Base-by-base conservation (phyloP, 2,113 vertebrate genomes). In the Trematomus loennbergii region DNA sequence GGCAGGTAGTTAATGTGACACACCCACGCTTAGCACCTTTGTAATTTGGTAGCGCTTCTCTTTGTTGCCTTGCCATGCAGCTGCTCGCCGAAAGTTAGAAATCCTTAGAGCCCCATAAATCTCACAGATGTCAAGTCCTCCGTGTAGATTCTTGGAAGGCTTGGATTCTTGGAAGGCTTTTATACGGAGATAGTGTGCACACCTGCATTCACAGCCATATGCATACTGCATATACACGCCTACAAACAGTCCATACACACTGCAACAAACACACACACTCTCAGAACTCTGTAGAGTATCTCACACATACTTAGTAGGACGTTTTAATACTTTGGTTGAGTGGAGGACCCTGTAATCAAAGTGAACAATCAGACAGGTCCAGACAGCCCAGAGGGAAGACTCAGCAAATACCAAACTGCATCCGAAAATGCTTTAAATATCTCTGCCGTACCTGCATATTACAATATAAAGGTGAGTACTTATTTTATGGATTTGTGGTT, bases 21-120 rank as follows among this genome's bases (percentile, higher is more conserved):
- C 80, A 59, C 74, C 74, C 71, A 13, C 36, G 46, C 52, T 54
- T 53, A 50, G 83, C 78, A 82, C 45, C 80, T 72, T 60, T 88
- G 68, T 91, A 80, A 84, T 86, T 68, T 81, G 61, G 71, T 52
- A 67, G 64, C 12, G 1, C 63, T 49, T 71, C 40, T 68, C 69
- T 90, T 87, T 91, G 75, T 79, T 83, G 81, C 72, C 49, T 33
- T 76, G 84, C 87, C 88, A 79, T 76, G 71, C 93, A 93, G 91
- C 91, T 93, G 90, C 80, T 75, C 80, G 69, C 40, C 9, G 0
- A 87, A 69, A 78, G 73, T 70, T 72, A 22, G 82, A 89, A 78
- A 87, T 67, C 88, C 72, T 79, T 40, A 70, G 58, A 85, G 82
- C n/a, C 60, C 78, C 80, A 70, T 90, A 81, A 92, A 92, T 91